Conservation (phyloP, 1,140 invertebrate genomes). For the Papilio aristodemus region DNA sequence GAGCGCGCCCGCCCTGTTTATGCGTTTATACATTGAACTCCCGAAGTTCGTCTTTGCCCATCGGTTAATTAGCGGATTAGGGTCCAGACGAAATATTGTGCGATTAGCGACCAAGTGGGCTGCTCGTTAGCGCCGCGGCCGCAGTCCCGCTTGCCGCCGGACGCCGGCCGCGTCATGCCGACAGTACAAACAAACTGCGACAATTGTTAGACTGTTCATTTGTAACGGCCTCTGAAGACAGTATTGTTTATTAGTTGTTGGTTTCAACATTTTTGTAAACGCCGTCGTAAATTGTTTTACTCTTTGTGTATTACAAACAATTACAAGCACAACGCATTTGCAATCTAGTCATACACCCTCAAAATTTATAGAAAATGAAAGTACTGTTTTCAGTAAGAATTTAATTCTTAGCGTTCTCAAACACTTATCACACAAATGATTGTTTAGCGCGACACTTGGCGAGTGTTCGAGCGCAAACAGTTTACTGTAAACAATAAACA, state of each 20-base stretch:
- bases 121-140: slow-evolving; percentile 23
- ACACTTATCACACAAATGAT: slow-evolving; percentile 32
- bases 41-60: slow-evolving; percentile 25
- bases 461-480: slow-evolving; percentile 1
- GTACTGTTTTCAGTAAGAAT: not conserved
- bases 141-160: no score
- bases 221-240: not conserved
- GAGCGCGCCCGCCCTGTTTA: not conserved
- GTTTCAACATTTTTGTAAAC: not conserved
- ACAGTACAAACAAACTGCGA: not conserved
- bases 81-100: slow-evolving; percentile 29
- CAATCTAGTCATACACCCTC: not conserved
- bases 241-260: not conserved
- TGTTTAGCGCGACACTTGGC: slow-evolving; percentile 6
- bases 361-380: not conserved
- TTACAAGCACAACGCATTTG: no score
- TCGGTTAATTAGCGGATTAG: slow-evolving; percentile 32
- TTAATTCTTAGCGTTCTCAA: slow-evolving; percentile 17
- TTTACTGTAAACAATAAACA: slow-evolving; percentile 48
- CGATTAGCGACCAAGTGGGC: slow-evolving; percentile 19
- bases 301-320: no score
- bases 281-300: not conserved
- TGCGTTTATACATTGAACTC: slow-evolving; percentile 22
- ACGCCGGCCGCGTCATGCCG: not conserved
- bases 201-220: slow-evolving; percentile 12